phyloP scores from a whole-genome alignment of 2,888 invertebrate species.

The Cyclophora punctaria region DNA sequence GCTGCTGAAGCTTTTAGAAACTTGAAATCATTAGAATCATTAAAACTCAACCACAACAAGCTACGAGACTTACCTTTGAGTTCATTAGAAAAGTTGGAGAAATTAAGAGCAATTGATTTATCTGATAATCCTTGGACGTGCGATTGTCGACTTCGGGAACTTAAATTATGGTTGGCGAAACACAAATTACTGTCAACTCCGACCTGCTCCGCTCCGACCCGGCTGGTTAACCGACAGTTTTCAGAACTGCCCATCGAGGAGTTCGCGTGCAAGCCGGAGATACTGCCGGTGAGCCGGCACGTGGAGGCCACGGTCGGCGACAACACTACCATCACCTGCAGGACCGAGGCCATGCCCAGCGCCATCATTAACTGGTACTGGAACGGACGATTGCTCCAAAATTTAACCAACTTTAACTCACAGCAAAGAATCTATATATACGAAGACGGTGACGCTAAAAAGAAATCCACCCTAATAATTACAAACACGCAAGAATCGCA shows the following conservation, averaged over 20 bases:
- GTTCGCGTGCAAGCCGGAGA: conserved; percentile 90
- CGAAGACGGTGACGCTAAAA: conserved; percentile 85
- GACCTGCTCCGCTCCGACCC: conserved; percentile 81
- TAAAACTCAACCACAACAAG: conserved; percentile 88
- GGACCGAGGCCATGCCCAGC: conserved; percentile 86
- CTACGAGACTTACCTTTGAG: conserved; percentile 82
- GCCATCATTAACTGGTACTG: conserved; percentile 91
- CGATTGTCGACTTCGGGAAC: conserved; percentile 87
- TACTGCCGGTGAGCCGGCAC: conserved; percentile 82
- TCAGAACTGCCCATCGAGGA: conserved; percentile 85
- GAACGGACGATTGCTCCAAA: conserved; percentile 85
- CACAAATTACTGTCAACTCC: conserved; percentile 87
- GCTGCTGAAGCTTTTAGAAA: conserved; percentile 83
- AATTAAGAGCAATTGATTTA: conserved; percentile 86
- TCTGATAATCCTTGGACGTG: conserved; percentile 94
- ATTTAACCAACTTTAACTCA: conserved; percentile 85
- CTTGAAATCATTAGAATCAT: conserved; percentile 82
- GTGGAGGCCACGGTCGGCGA: conserved; percentile 87
- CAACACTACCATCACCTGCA: conserved; percentile 89
- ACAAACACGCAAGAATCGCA: conserved; percentile 90
- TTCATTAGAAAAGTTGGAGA: conserved; percentile 82
- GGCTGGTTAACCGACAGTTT: conserved; percentile 82
- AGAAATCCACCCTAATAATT: conserved; percentile 83
- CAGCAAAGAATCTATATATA: conserved; percentile 84
- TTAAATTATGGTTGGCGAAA: conserved; percentile 87